Percentiles rank a stretch among this genome's conserved stretches.
These are phyloP conservation scores for Hirudo medicinalis DNA, from an alignment of 1,140 invertebrate species.

Conservation along the genomic window DNA sequence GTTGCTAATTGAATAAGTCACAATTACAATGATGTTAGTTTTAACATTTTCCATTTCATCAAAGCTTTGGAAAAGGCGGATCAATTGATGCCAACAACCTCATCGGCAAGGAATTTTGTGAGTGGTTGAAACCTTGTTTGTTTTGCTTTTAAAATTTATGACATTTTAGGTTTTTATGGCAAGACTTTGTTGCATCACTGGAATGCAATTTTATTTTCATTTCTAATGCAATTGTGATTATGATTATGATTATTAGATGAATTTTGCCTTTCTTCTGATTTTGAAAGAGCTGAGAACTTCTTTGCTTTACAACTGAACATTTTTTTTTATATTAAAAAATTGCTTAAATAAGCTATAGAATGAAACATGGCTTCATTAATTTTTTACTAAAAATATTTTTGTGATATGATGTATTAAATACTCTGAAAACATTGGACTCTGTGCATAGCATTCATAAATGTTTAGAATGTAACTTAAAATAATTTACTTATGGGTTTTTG, in stretches of 20 bases:
- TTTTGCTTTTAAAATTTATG: constrained; percentile 13
- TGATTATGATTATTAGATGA: background rate
- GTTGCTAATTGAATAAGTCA: background rate
- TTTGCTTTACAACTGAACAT: too few relatives aligned
- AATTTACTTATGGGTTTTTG: background rate
- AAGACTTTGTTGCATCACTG: too few relatives aligned
- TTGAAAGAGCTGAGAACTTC: background rate
- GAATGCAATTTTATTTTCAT: constrained; percentile 18
- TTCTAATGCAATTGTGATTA: background rate
- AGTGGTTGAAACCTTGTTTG: constrained; percentile 29
- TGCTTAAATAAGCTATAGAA: too few relatives aligned
- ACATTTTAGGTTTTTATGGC: too few relatives aligned
- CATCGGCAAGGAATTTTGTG: constrained; percentile 63
- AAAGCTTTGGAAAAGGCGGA: constrained; percentile 52
- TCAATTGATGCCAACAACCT: constrained; percentile 52
- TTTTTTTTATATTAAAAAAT: too few relatives aligned
- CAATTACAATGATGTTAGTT: background rate
- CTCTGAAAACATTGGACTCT: too few relatives aligned
- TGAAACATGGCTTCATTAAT: too few relatives aligned
- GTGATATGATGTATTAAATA: too few relatives aligned
- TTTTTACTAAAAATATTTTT: too few relatives aligned
- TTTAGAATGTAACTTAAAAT: too few relatives aligned
- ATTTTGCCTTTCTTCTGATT: background rate
- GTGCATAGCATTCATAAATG: too few relatives aligned
- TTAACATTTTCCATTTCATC: constrained; percentile 13